Base-by-base conservation (phyloP, 2,113 vertebrate species). In the Cololabis saira region DNA sequence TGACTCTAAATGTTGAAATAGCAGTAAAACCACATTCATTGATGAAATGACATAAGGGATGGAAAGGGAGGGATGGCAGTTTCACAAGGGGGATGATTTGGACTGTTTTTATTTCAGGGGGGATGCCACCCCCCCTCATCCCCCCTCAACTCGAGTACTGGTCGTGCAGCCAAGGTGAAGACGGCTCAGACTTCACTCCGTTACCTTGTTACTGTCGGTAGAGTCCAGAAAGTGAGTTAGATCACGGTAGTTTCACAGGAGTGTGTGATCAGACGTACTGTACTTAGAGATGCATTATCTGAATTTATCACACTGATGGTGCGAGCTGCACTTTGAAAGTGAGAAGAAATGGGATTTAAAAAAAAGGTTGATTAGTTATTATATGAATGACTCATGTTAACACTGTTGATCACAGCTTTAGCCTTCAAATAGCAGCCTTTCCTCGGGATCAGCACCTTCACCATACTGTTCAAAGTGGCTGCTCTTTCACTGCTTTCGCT, bases 171-270 rank as follows among this genome's bases (percentile, higher is more conserved):
- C n/a, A n/a, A n/a, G n/a, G n/a, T n/a, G 24, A 27, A 27, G 24
- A 64, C 59, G 54, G 41, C 13, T 51, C 19, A 71, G 62, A 74
- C 33, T 37, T 37, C 5, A 37, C 10, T 37, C 1, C 10, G 10
- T 84, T 71, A 27, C 24, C 24, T 27, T 61, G 74, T 84, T 71
- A 73, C 68, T 79, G 78, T 80, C 18, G 67, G 74, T 84, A 86
- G 69, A 65, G 64, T 82, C 58, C 47, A 68, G 70, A 67, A 70
- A 42, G 67, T 71, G 19, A 62, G 58, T 59, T 76, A 52, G 45
- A 64, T 51, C 47, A 56, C 60, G 57, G 74, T 66, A 76, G 61
- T 68, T 78, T 59, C 67, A 73, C 70, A 51, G 13, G 53, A 55
- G 33, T 16, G 60, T 51, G 64, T 17, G 48, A 63, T n/a, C 43